Conservation (phyloP, 2,113 vertebrate genomes). For the Motacilla alba region DNA sequence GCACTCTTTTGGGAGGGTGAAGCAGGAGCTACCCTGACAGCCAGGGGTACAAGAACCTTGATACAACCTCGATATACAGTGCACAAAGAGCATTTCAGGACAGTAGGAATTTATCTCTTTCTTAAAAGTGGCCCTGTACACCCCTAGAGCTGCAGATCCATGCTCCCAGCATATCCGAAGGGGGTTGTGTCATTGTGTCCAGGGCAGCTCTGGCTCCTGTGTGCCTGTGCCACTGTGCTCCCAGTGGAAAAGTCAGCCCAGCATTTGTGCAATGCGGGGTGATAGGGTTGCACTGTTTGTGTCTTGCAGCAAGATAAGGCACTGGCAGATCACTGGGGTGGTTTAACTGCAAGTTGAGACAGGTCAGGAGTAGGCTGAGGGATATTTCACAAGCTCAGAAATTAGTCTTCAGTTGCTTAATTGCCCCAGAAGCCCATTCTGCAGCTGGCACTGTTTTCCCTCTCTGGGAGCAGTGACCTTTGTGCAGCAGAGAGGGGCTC, state of each 20-base stretch:
- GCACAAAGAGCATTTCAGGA: background rate
- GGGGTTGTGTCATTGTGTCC: background rate
- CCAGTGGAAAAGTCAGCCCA: rapidly evolving
- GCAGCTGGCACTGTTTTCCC: background rate
- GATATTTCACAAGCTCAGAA: background rate
- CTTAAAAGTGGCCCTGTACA: background rate
- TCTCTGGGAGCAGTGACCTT: background rate
- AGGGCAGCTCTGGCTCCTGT: rapidly evolving
- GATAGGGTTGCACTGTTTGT: background rate
- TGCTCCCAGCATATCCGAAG: rapidly evolving
- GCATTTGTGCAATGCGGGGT: background rate
- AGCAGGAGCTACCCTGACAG: background rate
- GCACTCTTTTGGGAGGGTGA: background rate
- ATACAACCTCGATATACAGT: too few relatives aligned
- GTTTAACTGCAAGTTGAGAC: background rate
- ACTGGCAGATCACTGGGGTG: background rate
- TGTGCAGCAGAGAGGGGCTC: background rate
- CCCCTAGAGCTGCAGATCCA: background rate
- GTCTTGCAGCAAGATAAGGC: background rate
- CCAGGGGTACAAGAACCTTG: rapidly evolving
- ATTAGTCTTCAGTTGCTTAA: background rate
- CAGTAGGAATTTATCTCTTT: background rate
- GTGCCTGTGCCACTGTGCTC: background rate
- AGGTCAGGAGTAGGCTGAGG: background rate
- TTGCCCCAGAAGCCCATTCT: background rate